Base-by-base conservation (phyloP, 2,113 vertebrate genomes). In the Sebastes fasciatus region DNA sequence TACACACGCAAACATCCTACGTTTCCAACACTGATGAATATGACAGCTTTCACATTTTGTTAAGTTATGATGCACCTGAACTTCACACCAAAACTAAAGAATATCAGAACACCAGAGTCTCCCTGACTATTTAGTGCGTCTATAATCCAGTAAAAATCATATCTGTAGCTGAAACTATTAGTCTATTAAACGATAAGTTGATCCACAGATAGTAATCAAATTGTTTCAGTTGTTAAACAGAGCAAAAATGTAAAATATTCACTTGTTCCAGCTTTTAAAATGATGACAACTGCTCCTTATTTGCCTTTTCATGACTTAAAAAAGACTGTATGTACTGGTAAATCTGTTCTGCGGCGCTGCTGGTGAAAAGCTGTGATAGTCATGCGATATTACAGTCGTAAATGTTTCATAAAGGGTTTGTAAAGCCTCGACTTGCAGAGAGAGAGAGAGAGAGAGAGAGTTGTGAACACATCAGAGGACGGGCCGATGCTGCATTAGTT, bases 401-500 rank as follows among this genome's bases (percentile, higher is more conserved):
- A 76, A 87, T 74, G 23, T 78, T 86, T 85, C 72, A 77, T 57
- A 54, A 34, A 78, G 55, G 51, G 3, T 87, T 67, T 21, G 19
- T 52, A 62, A 64, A 77, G 8, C 67, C 71, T 58, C 2, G 3
- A 78, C 70, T 87, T 82, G 87, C 77, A 79, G 42, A 26, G n/a
- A n/a, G n/a, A n/a, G 34, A 34, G 34, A 26, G 43, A 19, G 43
- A 82, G 71, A 83, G 84, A 49, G 75, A 79, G 68, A 82, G 78
- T 83, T 82, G 12, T 61, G 77, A 78, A 45, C 69, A 86, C 85
- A 92, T 91, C 74, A 87, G 77, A 86, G 72, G 78, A 77, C 1
- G 43, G 64, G 76, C 55, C 34, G 8, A 75, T 54, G 78, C 74
- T 73, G 81, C 82, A 91, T 92, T 91, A 90, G 83, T 89, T 92